Evolutionary conservation across 2,888 invertebrate species (phyloP).

Genomic region (Dicyrtomina minuta): DNA sequence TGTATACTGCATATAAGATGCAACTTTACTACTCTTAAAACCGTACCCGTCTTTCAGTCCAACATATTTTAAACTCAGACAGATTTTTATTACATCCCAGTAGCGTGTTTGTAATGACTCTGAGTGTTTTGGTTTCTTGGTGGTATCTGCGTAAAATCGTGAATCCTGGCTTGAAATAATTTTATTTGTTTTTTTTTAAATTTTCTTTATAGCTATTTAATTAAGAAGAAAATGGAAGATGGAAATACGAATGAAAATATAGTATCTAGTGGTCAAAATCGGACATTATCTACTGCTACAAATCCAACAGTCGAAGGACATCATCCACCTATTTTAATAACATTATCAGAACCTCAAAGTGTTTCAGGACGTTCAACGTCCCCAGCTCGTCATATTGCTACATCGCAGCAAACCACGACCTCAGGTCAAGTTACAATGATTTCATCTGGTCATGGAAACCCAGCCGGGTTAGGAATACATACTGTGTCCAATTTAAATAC

Average conservation of each 20-base stretch:
- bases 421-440: constrained; percentile 3
- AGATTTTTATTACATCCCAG: neutral
- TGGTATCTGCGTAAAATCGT: constrained; percentile 7
- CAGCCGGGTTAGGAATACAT: constrained; percentile 1
- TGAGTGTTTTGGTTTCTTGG: constrained; percentile 9
- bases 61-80: no score
- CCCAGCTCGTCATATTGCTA: constrained; percentile 9
- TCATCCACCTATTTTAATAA: constrained; percentile 11
- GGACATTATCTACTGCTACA: constrained; percentile 1
- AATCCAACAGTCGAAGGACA: constrained; percentile 9
- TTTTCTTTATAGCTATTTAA: neutral
- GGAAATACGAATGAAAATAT: constrained; percentile 5
- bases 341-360: constrained; percentile 2
- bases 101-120: neutral
- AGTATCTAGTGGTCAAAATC: constrained; percentile 9
- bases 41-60: no score
- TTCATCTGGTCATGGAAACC: constrained; percentile 3
- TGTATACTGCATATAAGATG: no score
- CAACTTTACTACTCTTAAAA: no score
- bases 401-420: neutral
- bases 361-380: constrained; percentile 9
- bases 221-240: constrained; percentile 6
- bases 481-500: constrained; percentile 6
- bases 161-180: neutral
- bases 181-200: no score